A percentile compares a stretch with the other conserved stretches of the same genome.
phyloP scores from a whole-genome alignment of 2,797 vertebrate species.

The Lagocephalus sceleratus region DNA sequence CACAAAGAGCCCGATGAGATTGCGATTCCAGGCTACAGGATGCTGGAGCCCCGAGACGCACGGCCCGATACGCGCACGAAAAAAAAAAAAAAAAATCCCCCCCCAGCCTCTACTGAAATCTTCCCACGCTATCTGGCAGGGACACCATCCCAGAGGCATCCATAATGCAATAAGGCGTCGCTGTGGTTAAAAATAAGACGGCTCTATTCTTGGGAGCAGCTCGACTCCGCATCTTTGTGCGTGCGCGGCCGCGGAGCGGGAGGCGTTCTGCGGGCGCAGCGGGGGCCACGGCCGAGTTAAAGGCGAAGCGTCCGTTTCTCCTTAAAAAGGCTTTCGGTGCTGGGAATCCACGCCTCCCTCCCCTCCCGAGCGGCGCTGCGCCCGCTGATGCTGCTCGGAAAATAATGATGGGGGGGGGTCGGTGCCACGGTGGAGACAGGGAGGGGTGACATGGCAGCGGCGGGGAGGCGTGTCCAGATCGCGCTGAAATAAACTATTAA shows the following conservation, averaged over 20 bases:
- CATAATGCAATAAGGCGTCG: slow-evolving; percentile 67
- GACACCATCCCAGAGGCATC: slow-evolving; percentile 56
- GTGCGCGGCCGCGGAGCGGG: slow-evolving; percentile 6
- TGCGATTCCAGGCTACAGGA: slow-evolving; percentile 19
- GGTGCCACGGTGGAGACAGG: slow-evolving; percentile 27
- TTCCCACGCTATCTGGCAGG: slow-evolving; percentile 66
- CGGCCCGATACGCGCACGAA: slow-evolving; percentile 1
- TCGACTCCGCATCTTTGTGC: slow-evolving; percentile 37
- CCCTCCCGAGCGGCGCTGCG: slow-evolving; percentile 37
- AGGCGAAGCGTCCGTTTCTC: slow-evolving; percentile 38
- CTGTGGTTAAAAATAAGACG: slow-evolving; percentile 33
- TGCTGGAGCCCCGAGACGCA: slow-evolving; percentile 47
- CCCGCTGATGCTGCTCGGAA: slow-evolving; percentile 40
- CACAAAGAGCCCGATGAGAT: slow-evolving; percentile 2
- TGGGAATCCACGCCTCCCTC: slow-evolving; percentile 65
- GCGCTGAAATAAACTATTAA: too few species aligned
- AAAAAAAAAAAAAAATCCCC: neutral
- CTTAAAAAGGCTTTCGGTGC: slow-evolving; percentile 17
- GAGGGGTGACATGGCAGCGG: neutral
- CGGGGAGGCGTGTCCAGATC: too few species aligned
- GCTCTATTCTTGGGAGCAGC: slow-evolving; percentile 55
- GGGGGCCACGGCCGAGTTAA: slow-evolving; percentile 22
- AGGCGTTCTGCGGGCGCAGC: slow-evolving; percentile 28
- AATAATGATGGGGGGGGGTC: slow-evolving; percentile 33
- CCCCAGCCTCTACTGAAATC: slow-evolving; percentile 39